phyloP scores from a whole-genome alignment of 2,113 vertebrate species.

The Myxocyprinus asiaticus region DNA sequence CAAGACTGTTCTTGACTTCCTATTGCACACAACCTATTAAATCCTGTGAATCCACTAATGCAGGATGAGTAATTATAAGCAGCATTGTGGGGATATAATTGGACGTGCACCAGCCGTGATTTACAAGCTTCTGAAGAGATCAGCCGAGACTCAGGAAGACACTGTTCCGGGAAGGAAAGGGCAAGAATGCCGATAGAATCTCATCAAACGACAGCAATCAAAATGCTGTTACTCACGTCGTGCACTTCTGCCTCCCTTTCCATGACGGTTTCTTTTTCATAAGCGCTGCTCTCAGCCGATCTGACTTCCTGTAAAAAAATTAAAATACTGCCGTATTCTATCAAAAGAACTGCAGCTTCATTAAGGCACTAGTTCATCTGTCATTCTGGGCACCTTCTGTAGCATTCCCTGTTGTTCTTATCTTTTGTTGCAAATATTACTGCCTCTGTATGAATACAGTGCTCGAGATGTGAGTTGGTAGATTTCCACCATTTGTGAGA shows the following conservation, averaged over 20 bases:
- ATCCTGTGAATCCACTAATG: constrained; percentile 10
- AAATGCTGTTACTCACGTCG: constrained; percentile 7
- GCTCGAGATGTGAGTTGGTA: not conserved
- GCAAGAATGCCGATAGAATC: constrained; percentile 15
- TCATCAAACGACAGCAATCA: constrained; percentile 44
- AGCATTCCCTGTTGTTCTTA: not conserved
- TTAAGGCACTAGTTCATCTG: constrained; percentile 10
- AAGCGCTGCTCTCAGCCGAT: not conserved
- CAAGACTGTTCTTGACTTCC: constrained; percentile 11
- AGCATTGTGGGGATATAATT: constrained; percentile 24
- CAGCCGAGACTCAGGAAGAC: constrained; percentile 2
- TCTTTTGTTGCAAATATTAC: too few relatives aligned
- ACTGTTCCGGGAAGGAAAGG: constrained; percentile 15
- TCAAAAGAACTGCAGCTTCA: not conserved
- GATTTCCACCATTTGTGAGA: not conserved
- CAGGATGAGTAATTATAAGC: constrained; percentile 38
- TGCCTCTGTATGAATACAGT: not conserved
- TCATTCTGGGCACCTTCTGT: not conserved
- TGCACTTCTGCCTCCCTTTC: constrained; percentile 7
- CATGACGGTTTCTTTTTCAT: not conserved
- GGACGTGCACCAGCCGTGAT: constrained; percentile 40
- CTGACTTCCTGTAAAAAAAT: not conserved
- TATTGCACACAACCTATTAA: constrained; percentile 20
- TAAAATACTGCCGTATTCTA: not conserved
- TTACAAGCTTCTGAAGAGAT: constrained; percentile 45